Base-by-base conservation (phyloP, 2,888 invertebrate genomes). In the Unio delphinus region DNA sequence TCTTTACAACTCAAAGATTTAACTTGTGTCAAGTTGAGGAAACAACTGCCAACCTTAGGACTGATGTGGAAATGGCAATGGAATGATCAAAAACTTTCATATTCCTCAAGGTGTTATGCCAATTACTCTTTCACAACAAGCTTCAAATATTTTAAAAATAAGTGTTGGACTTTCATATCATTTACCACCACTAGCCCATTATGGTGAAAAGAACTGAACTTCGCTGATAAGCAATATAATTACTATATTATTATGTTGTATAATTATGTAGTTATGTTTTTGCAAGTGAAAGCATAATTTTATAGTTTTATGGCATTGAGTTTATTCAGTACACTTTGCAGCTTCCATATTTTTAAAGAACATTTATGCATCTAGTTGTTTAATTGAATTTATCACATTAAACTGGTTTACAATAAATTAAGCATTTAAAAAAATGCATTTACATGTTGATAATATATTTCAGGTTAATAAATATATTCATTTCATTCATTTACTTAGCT, bases 1-100 rank as follows among this genome's bases (percentile, higher is more conserved):
- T 8, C 34, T 34, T 30, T 34, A 34, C 7, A 34, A 34, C 34
- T 34, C 7, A 67, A 6, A 62, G 65, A 59, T 68, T 76, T 56
- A 60, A 55, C 18, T 20, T 17, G 5, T 58, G 55, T 62, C 67
- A 75, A 55, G 66, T 65, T 23, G 63, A 64, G 17, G 57, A 64
- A 30, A 77, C 74, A 1, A 73, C 73, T 54, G 72, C 73, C n/a
- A 69, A 64, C n/a, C 23, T 56, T n/a, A 66, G 20, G 66, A 61
- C 11, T 73, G 70, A 70, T 67, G 45, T 45, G 8, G 15, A 45
- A 45, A 45, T 45, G 15, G 45, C 45, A 11, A 45, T 45, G 8
- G 45, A 15, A 45, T 15, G 45, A 45, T 45, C 15, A 45, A 45
- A 45, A 45, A 45, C 45, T 45, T 45, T 28, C 62, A 67, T 1